Conservation (phyloP, 2,888 invertebrate species). For the Psylliodes chrysocephalus region DNA sequence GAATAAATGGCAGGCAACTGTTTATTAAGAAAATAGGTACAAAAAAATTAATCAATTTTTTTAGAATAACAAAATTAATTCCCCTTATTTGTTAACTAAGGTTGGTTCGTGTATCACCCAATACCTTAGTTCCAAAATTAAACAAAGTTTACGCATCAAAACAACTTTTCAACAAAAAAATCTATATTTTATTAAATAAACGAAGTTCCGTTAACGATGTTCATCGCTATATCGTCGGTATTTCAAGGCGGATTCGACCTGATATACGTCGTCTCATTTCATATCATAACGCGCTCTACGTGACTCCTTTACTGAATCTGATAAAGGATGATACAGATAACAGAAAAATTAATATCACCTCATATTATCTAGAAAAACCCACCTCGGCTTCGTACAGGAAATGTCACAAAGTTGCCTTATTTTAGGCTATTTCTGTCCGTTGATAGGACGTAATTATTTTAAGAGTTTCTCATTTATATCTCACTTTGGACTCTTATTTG, state of each 20-base stretch:
- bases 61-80: too few species aligned
- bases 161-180: background rate
- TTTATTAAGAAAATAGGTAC: too few species aligned
- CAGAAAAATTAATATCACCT: slow-evolving; percentile 17
- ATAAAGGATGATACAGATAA: slow-evolving; percentile 19
- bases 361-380: background rate
- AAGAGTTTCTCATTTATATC: too few species aligned
- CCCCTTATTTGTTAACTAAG: too few species aligned
- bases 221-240: background rate
- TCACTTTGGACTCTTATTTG: too few species aligned
- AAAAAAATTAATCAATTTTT: too few species aligned
- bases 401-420: too few species aligned
- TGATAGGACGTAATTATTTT: too few species aligned
- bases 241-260: background rate
- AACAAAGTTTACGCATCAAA: background rate
- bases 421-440: too few species aligned
- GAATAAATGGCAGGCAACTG: too few species aligned
- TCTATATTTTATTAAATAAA: slow-evolving; percentile 16
- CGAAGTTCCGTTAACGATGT: slow-evolving; percentile 9
- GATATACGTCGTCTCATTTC: slow-evolving; percentile 21
- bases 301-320: slow-evolving; percentile 19
- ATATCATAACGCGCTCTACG: slow-evolving; percentile 9
- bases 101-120: too few species aligned
- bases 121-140: too few species aligned
- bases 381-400: background rate